A percentile compares a stretch with the other conserved stretches of the same genome.
These are phyloP conservation scores for Salminus brasiliensis DNA, from an alignment of 2,113 vertebrate genomes.

Conservation along the genomic window DNA sequence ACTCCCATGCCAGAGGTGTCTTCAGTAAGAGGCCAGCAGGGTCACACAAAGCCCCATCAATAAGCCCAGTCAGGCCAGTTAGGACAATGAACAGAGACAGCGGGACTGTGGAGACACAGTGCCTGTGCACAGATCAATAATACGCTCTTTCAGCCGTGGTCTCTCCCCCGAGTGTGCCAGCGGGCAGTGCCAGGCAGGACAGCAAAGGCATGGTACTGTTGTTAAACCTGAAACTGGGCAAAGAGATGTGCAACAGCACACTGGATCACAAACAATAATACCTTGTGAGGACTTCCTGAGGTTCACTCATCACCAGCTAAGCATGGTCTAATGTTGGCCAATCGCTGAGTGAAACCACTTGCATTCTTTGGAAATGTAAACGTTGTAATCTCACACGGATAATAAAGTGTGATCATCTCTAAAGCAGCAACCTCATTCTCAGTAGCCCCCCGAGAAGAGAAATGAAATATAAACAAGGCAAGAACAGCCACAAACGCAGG, in stretches of 20 bases:
- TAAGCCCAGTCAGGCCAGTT: conserved; percentile 70
- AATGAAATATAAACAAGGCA: neutral
- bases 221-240: neutral
- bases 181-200: conserved; percentile 55
- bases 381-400: neutral
- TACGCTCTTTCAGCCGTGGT: conserved; percentile 59
- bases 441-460: neutral
- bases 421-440: neutral
- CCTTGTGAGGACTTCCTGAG: neutral
- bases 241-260: neutral
- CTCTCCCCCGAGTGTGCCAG: conserved; percentile 64
- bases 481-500: neutral
- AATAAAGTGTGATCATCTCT: neutral
- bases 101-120: conserved; percentile 70
- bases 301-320: neutral
- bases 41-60: conserved; percentile 69
- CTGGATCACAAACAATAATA: neutral
- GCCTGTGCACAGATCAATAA: conserved; percentile 74
- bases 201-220: conserved; percentile 39
- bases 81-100: conserved; percentile 78
- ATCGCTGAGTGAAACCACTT: neutral
- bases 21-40: conserved; percentile 45
- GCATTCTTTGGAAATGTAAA: neutral
- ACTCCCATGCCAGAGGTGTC: conserved; percentile 37
- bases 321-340: neutral